phyloP scores from a whole-genome alignment of 1,140 invertebrate species.

The Drosophila nannoptera region DNA sequence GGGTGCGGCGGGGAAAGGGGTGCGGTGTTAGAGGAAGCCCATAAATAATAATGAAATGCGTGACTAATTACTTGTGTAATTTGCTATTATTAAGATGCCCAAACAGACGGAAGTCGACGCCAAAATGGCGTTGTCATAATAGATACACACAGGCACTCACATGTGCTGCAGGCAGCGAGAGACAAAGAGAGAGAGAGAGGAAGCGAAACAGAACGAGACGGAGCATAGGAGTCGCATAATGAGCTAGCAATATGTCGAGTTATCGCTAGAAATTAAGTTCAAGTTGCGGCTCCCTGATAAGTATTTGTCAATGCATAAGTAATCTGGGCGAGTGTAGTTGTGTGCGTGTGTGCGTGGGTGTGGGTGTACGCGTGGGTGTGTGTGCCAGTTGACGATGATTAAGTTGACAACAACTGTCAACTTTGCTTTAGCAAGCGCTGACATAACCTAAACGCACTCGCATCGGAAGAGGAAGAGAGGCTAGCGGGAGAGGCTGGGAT shows the following conservation, averaged over 20 bases:
- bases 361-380: slow-evolving; percentile 8
- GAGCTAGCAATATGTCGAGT: slow-evolving; percentile 70
- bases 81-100: slow-evolving; percentile 68
- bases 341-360: slow-evolving; percentile 5
- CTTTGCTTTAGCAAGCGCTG: slow-evolving; percentile 58
- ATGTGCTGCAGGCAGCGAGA: slow-evolving; percentile 2
- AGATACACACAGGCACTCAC: slow-evolving; percentile 23
- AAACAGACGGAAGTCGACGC: slow-evolving; percentile 47
- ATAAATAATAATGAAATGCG: slow-evolving; percentile 78
- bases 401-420: slow-evolving; percentile 76
- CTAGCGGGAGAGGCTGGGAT: slow-evolving; percentile 16
- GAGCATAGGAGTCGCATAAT: slow-evolving; percentile 37
- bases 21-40: slow-evolving; percentile 10
- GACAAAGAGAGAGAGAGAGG: not conserved
- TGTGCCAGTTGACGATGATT: slow-evolving; percentile 64
- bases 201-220: not conserved
- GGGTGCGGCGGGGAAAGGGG: too few species aligned
- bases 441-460: slow-evolving; percentile 48
- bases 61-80: slow-evolving; percentile 78
- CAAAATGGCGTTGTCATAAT: slow-evolving; percentile 49
- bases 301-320: slow-evolving; percentile 51
- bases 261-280: slow-evolving; percentile 67
- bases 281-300: slow-evolving; percentile 50
- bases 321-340: slow-evolving; percentile 11
- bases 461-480: not conserved